Conservation (phyloP, 2,797 vertebrate genomes). For the Florisuga fusca region DNA sequence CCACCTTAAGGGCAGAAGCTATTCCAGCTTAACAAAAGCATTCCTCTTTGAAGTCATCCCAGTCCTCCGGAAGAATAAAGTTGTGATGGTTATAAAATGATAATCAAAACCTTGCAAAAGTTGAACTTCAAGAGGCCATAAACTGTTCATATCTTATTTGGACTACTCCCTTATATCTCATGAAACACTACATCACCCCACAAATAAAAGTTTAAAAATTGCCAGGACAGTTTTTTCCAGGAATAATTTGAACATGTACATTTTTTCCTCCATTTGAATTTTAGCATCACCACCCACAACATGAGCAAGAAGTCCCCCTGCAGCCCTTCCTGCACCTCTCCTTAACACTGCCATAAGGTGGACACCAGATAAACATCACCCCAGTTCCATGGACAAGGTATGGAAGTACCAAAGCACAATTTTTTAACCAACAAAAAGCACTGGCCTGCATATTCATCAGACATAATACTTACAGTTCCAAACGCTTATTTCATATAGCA, state of each 20-base stretch:
- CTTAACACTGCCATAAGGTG: neutral
- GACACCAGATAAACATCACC: neutral
- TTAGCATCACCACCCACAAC: rapidly evolving
- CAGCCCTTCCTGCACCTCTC: neutral
- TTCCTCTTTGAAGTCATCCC: neutral
- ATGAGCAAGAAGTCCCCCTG: neutral
- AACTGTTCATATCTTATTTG: neutral
- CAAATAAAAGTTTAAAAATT: neutral
- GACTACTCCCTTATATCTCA: neutral
- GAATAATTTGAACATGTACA: neutral
- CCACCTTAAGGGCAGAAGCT: neutral
- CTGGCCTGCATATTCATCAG: neutral
- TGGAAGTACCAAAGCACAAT: neutral
- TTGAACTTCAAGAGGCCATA: neutral
- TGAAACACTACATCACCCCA: neutral
- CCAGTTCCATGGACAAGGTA: no score
- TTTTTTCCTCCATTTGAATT: neutral
- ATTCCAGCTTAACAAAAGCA: neutral
- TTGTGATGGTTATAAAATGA: neutral
- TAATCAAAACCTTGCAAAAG: neutral
- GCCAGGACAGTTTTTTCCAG: neutral
- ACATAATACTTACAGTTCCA: neutral
- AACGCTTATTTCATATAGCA: neutral
- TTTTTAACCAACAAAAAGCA: neutral
- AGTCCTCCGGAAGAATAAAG: neutral